These are phyloP conservation scores for Gymnarchus niloticus DNA, from an alignment of 2,113 vertebrate genomes.

Conservation along the genomic window DNA sequence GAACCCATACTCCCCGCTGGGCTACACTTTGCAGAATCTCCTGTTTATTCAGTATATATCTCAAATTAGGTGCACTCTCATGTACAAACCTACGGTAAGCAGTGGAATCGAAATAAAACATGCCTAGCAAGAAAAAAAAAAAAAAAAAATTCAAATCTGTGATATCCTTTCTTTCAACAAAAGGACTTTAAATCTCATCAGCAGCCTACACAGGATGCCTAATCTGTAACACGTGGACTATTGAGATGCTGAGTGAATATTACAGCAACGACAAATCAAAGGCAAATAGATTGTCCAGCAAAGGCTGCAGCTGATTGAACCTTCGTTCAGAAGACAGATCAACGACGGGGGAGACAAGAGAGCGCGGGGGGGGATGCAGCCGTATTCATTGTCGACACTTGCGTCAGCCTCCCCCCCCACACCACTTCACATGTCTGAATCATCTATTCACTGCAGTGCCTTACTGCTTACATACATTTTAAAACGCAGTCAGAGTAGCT, in stretches of 20 bases:
- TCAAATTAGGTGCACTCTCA: not conserved
- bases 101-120: not conserved
- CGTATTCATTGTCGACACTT: not conserved
- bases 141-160: not conserved
- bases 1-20: not conserved
- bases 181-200: not conserved
- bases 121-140: not conserved
- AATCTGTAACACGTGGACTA: not conserved
- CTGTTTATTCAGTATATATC: not conserved
- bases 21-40: not conserved
- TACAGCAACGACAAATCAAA: not conserved
- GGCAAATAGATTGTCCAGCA: not conserved
- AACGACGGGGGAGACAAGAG: not conserved
- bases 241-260: not conserved
- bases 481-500: not conserved
- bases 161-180: not conserved
- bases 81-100: not conserved
- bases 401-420: slow-evolving; percentile 9
- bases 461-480: not conserved
- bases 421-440: not conserved
- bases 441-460: not conserved
- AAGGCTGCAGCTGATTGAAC: slow-evolving; percentile 9
- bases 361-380: not conserved
- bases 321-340: not conserved
- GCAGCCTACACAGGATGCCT: not conserved